These are phyloP conservation scores for Alaudala cheleensis DNA, from an alignment of 2,113 vertebrate genomes.

Conservation along the genomic window DNA sequence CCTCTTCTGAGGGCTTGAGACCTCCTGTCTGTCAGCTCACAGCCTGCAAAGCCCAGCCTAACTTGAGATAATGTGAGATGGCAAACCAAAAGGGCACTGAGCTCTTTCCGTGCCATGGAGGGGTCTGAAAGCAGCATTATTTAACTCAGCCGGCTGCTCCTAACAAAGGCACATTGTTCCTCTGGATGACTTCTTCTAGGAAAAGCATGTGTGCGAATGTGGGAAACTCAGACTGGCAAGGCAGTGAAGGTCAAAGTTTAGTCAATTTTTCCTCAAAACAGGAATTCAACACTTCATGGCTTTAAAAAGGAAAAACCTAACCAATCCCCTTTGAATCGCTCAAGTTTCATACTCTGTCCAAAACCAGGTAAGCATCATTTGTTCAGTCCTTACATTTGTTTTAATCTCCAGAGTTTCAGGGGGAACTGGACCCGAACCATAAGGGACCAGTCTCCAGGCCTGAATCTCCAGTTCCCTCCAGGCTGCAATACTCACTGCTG, in stretches of 20 bases:
- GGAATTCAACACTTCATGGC: neutral
- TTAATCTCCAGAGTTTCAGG: neutral
- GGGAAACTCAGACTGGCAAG: neutral
- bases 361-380: neutral
- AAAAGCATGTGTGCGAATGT: slow-evolving; percentile 19
- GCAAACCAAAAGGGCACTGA: neutral
- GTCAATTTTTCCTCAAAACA: neutral
- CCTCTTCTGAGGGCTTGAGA: neutral
- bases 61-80: neutral
- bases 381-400: neutral
- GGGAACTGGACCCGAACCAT: neutral
- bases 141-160: neutral
- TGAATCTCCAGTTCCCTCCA: neutral
- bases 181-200: slow-evolving; percentile 24
- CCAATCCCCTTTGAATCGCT: neutral
- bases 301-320: neutral
- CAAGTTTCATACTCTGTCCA: neutral
- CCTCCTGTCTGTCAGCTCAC: neutral
- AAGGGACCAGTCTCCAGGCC: neutral
- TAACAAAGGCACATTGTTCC: slow-evolving; percentile 65
- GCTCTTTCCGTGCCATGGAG: fast-evolving
- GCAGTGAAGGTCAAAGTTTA: slow-evolving; percentile 59
- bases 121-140: slow-evolving; percentile 29
- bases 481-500: fast-evolving
- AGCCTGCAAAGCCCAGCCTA: neutral